Evolutionary conservation across 2,113 vertebrate genomes (phyloP).

Genomic region (Gambusia affinis): DNA sequence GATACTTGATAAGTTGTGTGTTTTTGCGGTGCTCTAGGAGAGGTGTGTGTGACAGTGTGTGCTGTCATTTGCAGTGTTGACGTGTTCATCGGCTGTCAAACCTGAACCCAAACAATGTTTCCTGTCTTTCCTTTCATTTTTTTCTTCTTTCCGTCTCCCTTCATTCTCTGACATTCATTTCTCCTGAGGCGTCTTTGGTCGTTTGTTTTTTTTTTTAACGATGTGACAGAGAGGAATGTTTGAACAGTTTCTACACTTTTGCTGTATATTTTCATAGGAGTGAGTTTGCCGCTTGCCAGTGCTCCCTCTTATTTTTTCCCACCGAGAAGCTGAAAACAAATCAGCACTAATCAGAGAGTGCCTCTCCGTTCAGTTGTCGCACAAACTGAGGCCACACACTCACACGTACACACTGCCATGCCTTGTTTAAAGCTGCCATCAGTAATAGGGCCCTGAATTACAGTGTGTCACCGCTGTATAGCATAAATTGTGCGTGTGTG

Average conservation of each 20-base stretch:
- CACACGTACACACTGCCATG: conserved; percentile 5
- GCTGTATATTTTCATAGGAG: conserved; percentile 28
- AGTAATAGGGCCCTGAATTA: conserved; percentile 72
- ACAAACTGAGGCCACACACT: conserved; percentile 15
- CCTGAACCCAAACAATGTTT: conserved; percentile 18
- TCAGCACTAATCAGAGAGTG: conserved; percentile 59
- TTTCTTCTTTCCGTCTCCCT: conserved; percentile 6
- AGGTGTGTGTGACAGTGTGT: conserved; percentile 9
- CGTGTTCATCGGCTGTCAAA: conserved; percentile 48
- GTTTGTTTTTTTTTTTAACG: background rate
- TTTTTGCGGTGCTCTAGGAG: background rate
- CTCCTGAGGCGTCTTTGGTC: conserved; percentile 48
- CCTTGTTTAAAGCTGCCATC: conserved; percentile 32
- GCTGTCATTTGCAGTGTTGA: conserved; percentile 38
- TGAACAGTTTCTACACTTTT: conserved; percentile 52
- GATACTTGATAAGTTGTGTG: too few relatives aligned
- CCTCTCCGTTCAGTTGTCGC: conserved; percentile 44
- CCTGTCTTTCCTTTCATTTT: conserved; percentile 18
- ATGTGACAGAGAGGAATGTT: conserved; percentile 54
- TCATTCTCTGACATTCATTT: conserved; percentile 24
- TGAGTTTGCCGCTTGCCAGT: conserved; percentile 16
- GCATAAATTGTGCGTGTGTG: conserved; percentile 35
- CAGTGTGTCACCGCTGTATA: conserved; percentile 49
- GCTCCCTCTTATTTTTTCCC: conserved; percentile 35
- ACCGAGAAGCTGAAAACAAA: conserved; percentile 59